These are phyloP conservation scores for Trachymyrmex cornetzi DNA, from an alignment of 1,140 invertebrate species.

Conservation along the genomic window DNA sequence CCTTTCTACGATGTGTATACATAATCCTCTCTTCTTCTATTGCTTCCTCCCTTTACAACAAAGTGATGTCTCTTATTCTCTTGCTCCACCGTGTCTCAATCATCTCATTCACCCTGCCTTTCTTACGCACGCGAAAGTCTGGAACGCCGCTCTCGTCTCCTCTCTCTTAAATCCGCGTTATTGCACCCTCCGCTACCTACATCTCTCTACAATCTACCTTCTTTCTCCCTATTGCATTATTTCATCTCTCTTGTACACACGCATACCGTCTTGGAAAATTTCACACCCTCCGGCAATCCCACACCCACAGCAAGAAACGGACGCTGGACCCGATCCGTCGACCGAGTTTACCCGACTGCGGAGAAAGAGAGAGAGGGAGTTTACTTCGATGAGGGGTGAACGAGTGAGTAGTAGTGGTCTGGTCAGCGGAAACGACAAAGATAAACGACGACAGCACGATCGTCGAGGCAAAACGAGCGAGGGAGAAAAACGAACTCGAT, in stretches of 20 bases:
- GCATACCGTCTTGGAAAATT: conserved; percentile 43
- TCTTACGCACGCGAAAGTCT: neutral
- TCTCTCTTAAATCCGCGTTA: neutral
- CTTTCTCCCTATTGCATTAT: neutral
- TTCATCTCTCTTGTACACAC: neutral
- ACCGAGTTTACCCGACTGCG: conserved; percentile 27
- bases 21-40: neutral
- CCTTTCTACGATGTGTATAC: conserved; percentile 20
- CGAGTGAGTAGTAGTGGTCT: conserved; percentile 40
- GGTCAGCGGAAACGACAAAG: conserved; percentile 48
- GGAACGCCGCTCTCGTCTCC: neutral
- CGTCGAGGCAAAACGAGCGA: neutral
- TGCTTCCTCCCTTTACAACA: neutral
- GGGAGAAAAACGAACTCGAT: conserved; percentile 36
- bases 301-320: conserved; percentile 37
- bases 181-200: neutral
- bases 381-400: conserved; percentile 18
- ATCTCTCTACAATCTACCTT: conserved; percentile 36
- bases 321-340: conserved; percentile 45
- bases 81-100: conserved; percentile 21
- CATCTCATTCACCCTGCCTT: neutral
- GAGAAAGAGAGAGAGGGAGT: conserved; percentile 8
- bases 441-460: conserved; percentile 31
- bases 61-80: conserved; percentile 11
- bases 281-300: conserved; percentile 21